Percentiles rank a stretch among this genome's conserved stretches.
Evolutionary conservation across 2,888 invertebrate species (phyloP).

Genomic region (Pachliopta kotzebuea): DNA sequence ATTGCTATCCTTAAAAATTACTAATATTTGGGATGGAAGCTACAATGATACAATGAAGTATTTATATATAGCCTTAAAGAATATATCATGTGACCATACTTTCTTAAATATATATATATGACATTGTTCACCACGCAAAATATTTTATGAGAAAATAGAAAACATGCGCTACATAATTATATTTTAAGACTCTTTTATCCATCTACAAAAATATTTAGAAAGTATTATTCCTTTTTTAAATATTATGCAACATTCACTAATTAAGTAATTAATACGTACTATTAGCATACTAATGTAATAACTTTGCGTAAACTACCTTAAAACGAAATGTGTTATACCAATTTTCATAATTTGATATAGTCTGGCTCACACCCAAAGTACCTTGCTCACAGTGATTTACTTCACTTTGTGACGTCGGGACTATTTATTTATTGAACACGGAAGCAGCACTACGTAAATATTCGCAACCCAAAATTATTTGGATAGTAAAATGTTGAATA

Average conservation of each 20-base stretch:
- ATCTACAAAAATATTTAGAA: no score
- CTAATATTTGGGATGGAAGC: no score
- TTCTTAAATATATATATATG: no score
- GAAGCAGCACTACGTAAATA: background rate
- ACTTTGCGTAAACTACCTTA: constrained; percentile 5
- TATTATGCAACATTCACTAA: background rate
- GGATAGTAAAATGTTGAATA: background rate
- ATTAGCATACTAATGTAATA: background rate
- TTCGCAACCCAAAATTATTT: background rate
- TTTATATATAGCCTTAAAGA: no score
- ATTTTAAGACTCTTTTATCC: no score
- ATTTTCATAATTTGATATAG: constrained; percentile 23
- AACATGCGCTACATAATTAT: no score
- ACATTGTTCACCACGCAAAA: no score
- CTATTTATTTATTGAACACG: background rate
- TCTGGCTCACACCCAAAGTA: constrained; percentile 23
- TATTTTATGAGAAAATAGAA: no score
- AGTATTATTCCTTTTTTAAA: background rate
- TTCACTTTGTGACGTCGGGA: constrained; percentile 21
- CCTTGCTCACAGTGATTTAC: constrained; percentile 19
- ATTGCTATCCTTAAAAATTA: no score
- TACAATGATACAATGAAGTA: no score
- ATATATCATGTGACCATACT: no score
- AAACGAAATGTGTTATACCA: constrained; percentile 20
- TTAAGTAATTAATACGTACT: background rate